A percentile compares a stretch with the other conserved stretches of the same genome.
These are phyloP conservation scores for Tenodera sinensis DNA, from an alignment of 2,888 invertebrate species.

Conservation along the genomic window DNA sequence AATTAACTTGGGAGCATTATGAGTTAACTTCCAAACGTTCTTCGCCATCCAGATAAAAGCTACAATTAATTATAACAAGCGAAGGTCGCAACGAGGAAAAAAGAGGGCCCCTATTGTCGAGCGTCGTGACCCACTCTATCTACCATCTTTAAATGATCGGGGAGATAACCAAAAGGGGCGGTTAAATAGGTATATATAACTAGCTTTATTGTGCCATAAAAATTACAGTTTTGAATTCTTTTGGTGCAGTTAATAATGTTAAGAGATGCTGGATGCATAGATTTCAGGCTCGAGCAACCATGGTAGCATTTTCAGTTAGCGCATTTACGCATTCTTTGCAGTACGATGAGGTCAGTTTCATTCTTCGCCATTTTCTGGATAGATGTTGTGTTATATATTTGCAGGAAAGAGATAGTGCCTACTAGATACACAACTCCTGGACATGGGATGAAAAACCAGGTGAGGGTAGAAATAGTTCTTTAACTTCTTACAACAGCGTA, in stretches of 20 bases:
- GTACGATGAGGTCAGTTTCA: no score
- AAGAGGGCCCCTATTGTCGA: not conserved
- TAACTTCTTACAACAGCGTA: no score
- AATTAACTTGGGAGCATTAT: not conserved
- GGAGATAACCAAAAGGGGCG: not conserved
- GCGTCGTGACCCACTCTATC: not conserved
- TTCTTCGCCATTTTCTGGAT: no score
- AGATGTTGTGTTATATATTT: no score
- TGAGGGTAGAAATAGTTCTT: no score
- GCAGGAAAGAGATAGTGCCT: no score
- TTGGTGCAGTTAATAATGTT: not conserved
- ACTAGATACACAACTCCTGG: no score
- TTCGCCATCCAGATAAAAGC: not conserved
- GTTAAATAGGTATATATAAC: not conserved
- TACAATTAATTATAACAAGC: not conserved
- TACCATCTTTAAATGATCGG: not conserved
- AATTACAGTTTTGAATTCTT: not conserved
- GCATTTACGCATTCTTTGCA: no score
- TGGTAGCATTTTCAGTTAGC: not conserved
- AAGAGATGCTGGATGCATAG: not conserved
- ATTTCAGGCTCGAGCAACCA: not conserved
- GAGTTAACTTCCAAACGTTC: not conserved
- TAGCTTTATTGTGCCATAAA: not conserved
- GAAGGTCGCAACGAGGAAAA: not conserved
- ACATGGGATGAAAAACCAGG: no score